phyloP scores from a whole-genome alignment of 2,888 invertebrate genomes.

The Caradrina kadenii region DNA sequence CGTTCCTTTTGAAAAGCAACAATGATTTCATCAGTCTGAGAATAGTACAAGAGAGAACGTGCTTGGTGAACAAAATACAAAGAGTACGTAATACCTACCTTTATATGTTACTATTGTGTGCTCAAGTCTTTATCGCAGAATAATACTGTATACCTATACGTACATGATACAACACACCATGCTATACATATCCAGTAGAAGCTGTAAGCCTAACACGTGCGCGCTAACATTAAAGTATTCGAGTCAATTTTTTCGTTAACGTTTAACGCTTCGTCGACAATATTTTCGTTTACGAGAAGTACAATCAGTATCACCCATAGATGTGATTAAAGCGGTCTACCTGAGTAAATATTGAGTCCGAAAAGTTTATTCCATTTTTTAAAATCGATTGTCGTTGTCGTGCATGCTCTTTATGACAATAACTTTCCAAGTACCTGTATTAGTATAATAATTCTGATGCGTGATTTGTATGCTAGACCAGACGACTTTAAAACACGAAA shows the following conservation, averaged over 20 bases:
- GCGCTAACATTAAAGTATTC: neutral
- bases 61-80: constrained; percentile 34
- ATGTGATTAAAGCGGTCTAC: no score
- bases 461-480: no score
- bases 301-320: no score
- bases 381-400: no score
- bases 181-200: neutral
- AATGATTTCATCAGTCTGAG: constrained; percentile 41
- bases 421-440: neutral
- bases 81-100: constrained; percentile 22
- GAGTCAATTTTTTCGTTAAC: no score
- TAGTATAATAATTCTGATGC: no score
- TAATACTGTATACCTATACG: constrained; percentile 6
- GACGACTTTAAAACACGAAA: no score
- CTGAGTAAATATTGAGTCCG: no score
- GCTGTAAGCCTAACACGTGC: neutral
- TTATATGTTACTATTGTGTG: constrained; percentile 25
- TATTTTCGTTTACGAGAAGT: no score
- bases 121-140: constrained; percentile 10
- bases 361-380: no score
- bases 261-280: no score
- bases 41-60: constrained; percentile 42
- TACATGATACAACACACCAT: neutral
- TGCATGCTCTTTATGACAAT: neutral
- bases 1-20: constrained; percentile 29